phyloP scores from a whole-genome alignment of 2,113 vertebrate species.

The Nesoenas mayeri region DNA sequence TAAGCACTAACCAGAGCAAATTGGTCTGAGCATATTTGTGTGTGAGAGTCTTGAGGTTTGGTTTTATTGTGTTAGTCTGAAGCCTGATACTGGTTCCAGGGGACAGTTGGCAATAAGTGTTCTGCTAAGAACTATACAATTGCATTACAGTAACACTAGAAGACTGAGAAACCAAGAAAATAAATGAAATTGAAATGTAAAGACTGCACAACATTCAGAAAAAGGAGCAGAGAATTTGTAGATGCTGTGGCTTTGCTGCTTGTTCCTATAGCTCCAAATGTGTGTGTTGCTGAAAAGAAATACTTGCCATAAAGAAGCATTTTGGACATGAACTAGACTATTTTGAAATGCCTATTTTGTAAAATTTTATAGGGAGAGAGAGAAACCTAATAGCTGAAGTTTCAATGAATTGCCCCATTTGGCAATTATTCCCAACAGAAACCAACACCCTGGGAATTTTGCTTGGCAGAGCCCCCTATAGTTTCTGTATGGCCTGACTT shows the following conservation, averaged over 20 bases:
- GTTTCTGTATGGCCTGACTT: background rate
- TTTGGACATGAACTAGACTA: background rate
- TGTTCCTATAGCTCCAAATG: background rate
- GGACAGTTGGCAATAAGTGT: background rate
- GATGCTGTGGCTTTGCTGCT: background rate
- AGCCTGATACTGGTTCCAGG: background rate
- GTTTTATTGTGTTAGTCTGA: background rate
- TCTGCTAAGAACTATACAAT: background rate
- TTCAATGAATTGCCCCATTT: background rate
- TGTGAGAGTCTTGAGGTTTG: background rate
- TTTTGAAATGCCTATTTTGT: background rate
- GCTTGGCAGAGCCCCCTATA: background rate
- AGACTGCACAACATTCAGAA: background rate
- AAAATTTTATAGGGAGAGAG: background rate
- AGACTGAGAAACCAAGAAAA: slow-evolving; percentile 13
- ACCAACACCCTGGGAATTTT: background rate
- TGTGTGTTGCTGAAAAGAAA: background rate
- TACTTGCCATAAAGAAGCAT: background rate
- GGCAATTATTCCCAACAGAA: background rate
- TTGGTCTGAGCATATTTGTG: background rate
- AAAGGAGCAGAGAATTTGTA: background rate
- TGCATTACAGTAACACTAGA: slow-evolving; percentile 5
- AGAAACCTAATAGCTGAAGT: background rate
- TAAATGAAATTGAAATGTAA: background rate
- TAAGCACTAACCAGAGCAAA: background rate